Base-by-base conservation (phyloP, 2,113 vertebrate genomes). In the Spea bombifrons region DNA sequence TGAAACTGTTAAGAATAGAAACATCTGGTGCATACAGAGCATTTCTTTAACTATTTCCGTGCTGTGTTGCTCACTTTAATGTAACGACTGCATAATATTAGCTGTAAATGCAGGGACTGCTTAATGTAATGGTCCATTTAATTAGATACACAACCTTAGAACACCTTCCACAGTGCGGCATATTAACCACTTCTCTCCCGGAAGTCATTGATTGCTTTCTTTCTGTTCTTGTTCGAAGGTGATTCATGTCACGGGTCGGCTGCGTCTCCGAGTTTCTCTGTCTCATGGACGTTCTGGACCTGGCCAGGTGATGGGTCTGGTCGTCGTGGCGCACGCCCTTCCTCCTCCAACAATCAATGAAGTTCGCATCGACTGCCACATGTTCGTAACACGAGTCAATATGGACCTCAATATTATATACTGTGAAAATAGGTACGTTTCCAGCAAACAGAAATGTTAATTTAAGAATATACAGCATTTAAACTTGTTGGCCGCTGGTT, bases 361-460 rank as follows among this genome's bases (percentile, higher is more conserved):
- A 94, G 97, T 99, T 84, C 94, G 97, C 86, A 99, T 99, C 85
- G 97, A 99, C 93, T 99, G 96, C 84, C 97, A 99, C 83, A 99
- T 99, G 97, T 99, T 99, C 79, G 97, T 99, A 84, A 98, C 97
- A 70, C 92, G 96, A 46, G 97, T 99, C 90, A 99, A 99, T 92
- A 97, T 99, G 96, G 97, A 99, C 94, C 96, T 99, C 84, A 99
- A 98, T 94, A 97, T 99, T 82, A 89, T 98, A 90, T 99, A 97
- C 96, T 98, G 97, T 91, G 97, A 99, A 92, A 99, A 98, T 93
- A 97, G 97, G 97, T 98, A 94, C 83, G 85, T 13, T 3, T 59
- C 9, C 55, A 1, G 1, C 6, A 10, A 52, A 52, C 2, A 52
- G 50, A 52, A 30, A 52, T 52, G 50, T 52, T 10, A 7, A 30